Evolutionary conservation across 2,797 vertebrate genomes (phyloP), one percentile per base, ranked within the genome.

Genomic region (Aphelocoma californica): DNA sequence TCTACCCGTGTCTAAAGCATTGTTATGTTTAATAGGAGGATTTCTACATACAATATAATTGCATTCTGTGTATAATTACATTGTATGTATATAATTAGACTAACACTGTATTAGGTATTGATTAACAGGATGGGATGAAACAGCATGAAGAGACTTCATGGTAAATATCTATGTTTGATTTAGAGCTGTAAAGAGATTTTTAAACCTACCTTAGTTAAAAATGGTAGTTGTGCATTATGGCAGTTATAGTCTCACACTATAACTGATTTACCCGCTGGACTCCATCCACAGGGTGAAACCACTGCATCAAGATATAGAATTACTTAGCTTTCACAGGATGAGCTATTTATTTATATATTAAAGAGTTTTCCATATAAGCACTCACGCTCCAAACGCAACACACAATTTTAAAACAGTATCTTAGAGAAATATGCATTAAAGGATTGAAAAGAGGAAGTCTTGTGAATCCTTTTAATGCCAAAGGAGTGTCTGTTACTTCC

Each of bases 131-230:
- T 20, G 32, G 23, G 42, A 60, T 90, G 56, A 72, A 90, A 79
- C 6, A 79, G 21, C 36, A 72, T 48, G 69, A 89, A 88, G 58
- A 94, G 61, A 67, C 21, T 94, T 92, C 26, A 62, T 62, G 32
- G 66, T 88, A 96, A 97, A 96, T 75, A 94, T 48, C 17, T 81
- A 19, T 56, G 18, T 91, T 90, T 90, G 8, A 6, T 70, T 93
- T 62, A 48, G 38, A 86, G n/a, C 51, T 90, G 40, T 73, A 75
- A 85, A 90, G 45, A 90, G 11, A 38, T 86, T 90, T 80, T 58
- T 13, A 90, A 88, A 34, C 3, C 6, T 66, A 60, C 14, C 12
- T 90, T 79, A 45, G 87, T 69, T 72, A 70, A 94, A 91, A 91
- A 91, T 40, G 6, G 5, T 81, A 83, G 40, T 58, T 90, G 26